These are phyloP conservation scores for Digitonthophagus gazella DNA, from an alignment of 2,888 invertebrate species.

Conservation along the genomic window DNA sequence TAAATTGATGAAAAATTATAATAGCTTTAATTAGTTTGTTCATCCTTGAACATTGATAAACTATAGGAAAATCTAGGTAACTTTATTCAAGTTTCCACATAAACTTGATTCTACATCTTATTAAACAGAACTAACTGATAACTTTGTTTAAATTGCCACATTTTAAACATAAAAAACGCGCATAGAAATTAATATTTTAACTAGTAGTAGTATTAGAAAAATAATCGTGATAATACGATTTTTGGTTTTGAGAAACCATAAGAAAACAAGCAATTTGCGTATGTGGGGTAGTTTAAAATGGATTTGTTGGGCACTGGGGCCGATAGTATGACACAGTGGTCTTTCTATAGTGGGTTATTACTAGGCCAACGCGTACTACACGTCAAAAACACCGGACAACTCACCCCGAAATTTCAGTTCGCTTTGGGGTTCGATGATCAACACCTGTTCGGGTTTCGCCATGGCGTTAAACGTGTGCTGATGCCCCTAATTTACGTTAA, in stretches of 20 bases:
- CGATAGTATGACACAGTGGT: not conserved
- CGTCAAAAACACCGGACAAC: slow-evolving; percentile 48
- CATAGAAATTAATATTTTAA: too few relatives aligned
- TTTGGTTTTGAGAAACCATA: too few relatives aligned
- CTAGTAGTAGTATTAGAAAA: too few relatives aligned
- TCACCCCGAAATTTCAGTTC: slow-evolving; percentile 90
- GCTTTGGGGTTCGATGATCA: slow-evolving; percentile 83
- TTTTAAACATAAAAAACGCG: too few relatives aligned
- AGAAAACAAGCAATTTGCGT: not conserved
- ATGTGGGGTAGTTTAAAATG: not conserved
- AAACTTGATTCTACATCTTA: too few relatives aligned
- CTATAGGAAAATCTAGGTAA: not conserved
- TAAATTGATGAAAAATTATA: not conserved
- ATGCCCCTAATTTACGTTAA: slow-evolving; percentile 41
- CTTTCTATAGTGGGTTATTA: slow-evolving; percentile 11
- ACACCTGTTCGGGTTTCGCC: slow-evolving; percentile 74
- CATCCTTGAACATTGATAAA: not conserved
- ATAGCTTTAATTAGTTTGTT: not conserved
- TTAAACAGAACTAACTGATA: too few relatives aligned
- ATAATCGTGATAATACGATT: too few relatives aligned
- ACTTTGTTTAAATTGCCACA: too few relatives aligned
- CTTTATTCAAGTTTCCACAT: too few relatives aligned
- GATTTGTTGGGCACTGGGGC: slow-evolving; percentile 9
- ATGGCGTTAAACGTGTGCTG: slow-evolving; percentile 47
- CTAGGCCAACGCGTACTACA: slow-evolving; percentile 23